phyloP scores from a whole-genome alignment of 1,140 invertebrate species.

The Neodiprion pinetum region DNA sequence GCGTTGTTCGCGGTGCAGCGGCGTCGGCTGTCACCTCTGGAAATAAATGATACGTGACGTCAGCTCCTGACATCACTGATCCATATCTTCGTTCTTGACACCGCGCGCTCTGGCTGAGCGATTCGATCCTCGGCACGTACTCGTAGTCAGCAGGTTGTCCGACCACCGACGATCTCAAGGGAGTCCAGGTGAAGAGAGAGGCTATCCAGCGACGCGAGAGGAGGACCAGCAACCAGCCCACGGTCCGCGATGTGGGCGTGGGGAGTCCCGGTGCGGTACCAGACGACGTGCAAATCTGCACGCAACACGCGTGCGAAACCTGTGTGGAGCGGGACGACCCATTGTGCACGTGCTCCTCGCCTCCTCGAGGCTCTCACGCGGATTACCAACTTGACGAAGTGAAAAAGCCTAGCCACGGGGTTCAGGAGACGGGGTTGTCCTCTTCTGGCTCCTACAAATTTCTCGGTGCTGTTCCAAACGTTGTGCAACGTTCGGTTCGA shows the following conservation, averaged over 20 bases:
- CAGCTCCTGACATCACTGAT: slow-evolving; percentile 59
- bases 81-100: slow-evolving; percentile 49
- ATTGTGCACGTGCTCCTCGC: slow-evolving; percentile 22
- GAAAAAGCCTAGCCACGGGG: too few relatives aligned
- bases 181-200: too few relatives aligned
- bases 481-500: slow-evolving; percentile 27
- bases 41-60: slow-evolving; percentile 57
- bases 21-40: slow-evolving; percentile 49
- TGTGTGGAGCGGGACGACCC: neutral
- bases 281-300: slow-evolving; percentile 57
- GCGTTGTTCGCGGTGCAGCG: neutral
- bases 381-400: too few relatives aligned
- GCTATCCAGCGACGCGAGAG: neutral
- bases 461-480: too few relatives aligned
- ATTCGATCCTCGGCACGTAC: too few relatives aligned
- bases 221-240: slow-evolving; percentile 33
- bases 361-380: slow-evolving; percentile 50
- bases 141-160: too few relatives aligned
- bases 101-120: slow-evolving; percentile 2
- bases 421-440: too few relatives aligned
- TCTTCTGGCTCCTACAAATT: too few relatives aligned
- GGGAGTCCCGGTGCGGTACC: slow-evolving; percentile 17
- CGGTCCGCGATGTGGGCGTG: slow-evolving; percentile 20
- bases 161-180: too few relatives aligned
- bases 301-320: slow-evolving; percentile 13